These are phyloP conservation scores for Parazoanthus swiftii DNA, from an alignment of 92 coral and sea anemone species.

Conservation along the genomic window DNA sequence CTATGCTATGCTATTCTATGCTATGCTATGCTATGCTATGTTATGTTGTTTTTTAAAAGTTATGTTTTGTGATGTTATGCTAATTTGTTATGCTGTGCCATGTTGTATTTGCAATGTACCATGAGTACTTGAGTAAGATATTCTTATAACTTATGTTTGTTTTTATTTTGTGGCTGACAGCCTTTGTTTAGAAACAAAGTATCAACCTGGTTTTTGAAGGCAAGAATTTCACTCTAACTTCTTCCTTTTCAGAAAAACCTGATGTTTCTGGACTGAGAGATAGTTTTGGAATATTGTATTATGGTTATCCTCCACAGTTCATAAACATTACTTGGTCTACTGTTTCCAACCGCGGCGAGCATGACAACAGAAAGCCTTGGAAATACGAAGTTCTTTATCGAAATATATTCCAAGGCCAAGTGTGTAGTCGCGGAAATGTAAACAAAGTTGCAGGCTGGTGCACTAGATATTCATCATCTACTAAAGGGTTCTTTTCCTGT, in stretches of 20 bases:
- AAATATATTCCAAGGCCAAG: background rate
- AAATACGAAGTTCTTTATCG: slow-evolving; percentile 26
- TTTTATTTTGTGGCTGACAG: no score
- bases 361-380: slow-evolving; percentile 22
- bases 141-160: no score
- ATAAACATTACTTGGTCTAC: slow-evolving; percentile 29
- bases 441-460: slow-evolving; percentile 34
- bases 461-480: slow-evolving; percentile 33
- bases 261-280: background rate
- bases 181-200: no score
- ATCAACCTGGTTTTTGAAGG: no score
- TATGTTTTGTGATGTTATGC: no score
- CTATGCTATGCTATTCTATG: no score
- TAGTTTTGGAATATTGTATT: background rate
- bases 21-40: no score
- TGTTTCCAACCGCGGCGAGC: background rate
- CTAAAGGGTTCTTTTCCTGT: slow-evolving; percentile 6
- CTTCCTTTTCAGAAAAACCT: slow-evolving; percentile 34
- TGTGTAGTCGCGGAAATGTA: background rate
- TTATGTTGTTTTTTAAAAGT: no score
- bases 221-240: background rate
- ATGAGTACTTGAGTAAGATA: no score
- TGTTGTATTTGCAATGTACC: no score
- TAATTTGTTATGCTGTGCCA: no score
- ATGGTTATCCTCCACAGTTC: slow-evolving; percentile 30